Percentiles rank a stretch among this genome's conserved stretches.
phyloP scores from a whole-genome alignment of 2,797 vertebrate genomes.

The Pantherophis vulpinus region DNA sequence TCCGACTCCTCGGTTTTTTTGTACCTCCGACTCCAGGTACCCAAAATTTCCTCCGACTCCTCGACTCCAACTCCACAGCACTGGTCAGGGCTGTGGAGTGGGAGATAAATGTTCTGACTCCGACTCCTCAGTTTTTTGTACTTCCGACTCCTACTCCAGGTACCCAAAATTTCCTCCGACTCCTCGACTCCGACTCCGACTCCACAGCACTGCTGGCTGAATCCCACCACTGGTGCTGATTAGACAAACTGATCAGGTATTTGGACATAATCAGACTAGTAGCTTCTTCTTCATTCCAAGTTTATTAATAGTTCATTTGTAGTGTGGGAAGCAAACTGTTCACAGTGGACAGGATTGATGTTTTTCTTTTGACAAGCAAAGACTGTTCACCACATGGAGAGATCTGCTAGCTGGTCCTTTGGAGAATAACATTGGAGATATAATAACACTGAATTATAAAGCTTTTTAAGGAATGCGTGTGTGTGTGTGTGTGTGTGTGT shows the following conservation, averaged over 20 bases:
- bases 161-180: no score
- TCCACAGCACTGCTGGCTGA: no score
- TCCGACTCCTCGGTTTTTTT: no score
- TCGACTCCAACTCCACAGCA: no score
- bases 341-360: conserved; percentile 5
- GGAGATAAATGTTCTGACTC: no score
- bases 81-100: no score
- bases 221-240: neutral
- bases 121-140: no score
- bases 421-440: conserved; percentile 8
- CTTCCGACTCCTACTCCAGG: no score
- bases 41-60: no score
- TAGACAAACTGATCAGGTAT: neutral
- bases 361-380: conserved; percentile 3
- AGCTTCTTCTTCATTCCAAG: neutral
- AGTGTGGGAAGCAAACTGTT: conserved; percentile 1
- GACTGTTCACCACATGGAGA: conserved; percentile 9
- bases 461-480: neutral
- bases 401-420: conserved; percentile 8
- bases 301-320: neutral
- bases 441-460: conserved; percentile 8
- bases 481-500: neutral
- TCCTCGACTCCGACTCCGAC: no score
- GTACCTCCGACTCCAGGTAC: no score
- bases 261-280: neutral